Evolutionary conservation across 1,140 invertebrate genomes (phyloP).

Genomic region (Drosophila mauritiana): DNA sequence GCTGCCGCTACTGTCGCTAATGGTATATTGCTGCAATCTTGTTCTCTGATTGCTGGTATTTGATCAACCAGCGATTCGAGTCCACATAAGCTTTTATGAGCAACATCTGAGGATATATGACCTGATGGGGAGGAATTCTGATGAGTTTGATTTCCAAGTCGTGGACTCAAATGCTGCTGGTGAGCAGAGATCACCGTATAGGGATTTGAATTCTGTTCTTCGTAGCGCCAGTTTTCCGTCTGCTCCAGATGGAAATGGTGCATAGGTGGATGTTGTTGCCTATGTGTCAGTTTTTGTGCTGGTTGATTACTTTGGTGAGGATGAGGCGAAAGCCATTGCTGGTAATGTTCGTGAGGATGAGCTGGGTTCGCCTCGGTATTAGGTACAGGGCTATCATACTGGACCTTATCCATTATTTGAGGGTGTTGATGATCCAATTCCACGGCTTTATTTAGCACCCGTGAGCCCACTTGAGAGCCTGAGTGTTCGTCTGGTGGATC

Average conservation of each 20-base stretch:
- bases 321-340: conserved; percentile 60
- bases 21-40: conserved; percentile 37
- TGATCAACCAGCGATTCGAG: conserved; percentile 95
- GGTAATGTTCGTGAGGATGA: conserved; percentile 57
- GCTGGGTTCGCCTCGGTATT: conserved; percentile 20
- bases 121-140: conserved; percentile 86
- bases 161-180: conserved; percentile 51
- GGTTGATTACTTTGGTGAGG: conserved; percentile 71
- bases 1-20: conserved; percentile 48
- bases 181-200: conserved; percentile 58
- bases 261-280: conserved; percentile 58
- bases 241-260: conserved; percentile 41
- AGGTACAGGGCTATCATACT: conserved; percentile 36
- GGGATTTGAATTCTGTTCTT: conserved; percentile 37
- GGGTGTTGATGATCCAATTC: conserved; percentile 23
- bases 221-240: conserved; percentile 53
- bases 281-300: conserved; percentile 55
- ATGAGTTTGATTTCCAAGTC: conserved; percentile 15
- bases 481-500: conserved; percentile 48
- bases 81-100: conserved; percentile 94
- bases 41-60: conserved; percentile 93
- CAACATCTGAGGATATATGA: conserved; percentile 88
- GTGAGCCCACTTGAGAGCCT: conserved; percentile 9
- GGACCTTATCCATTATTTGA: conserved; percentile 14
- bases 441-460: conserved; percentile 10